Evolutionary conservation across 2,888 invertebrate species (phyloP).

Genomic region (Stictocephala bisonia): DNA sequence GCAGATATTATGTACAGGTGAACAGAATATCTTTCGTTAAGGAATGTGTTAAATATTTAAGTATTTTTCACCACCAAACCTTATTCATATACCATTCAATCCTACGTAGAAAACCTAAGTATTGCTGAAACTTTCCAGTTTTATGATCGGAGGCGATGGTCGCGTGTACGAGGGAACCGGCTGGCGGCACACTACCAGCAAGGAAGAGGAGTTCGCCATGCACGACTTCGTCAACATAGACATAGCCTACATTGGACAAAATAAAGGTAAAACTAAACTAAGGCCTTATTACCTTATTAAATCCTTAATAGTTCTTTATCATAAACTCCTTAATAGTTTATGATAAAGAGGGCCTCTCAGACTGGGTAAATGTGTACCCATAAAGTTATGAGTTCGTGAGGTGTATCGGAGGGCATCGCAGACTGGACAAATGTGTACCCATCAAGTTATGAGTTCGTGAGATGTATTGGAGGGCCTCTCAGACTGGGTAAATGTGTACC

Average conservation of each 20-base stretch:
- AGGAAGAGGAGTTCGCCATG: background rate
- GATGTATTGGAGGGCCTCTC: background rate
- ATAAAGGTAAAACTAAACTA: background rate
- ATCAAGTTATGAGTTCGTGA: background rate
- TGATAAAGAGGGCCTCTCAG: background rate
- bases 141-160: background rate
- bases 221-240: conserved; percentile 10
- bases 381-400: background rate
- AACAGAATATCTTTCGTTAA: too few species aligned
- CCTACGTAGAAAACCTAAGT: too few species aligned
- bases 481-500: background rate
- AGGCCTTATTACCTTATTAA: too few species aligned
- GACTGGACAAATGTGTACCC: background rate
- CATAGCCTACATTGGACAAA: background rate
- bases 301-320: background rate
- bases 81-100: too few species aligned
- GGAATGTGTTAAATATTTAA: too few species aligned
- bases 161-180: conserved; percentile 2
- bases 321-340: background rate
- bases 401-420: background rate
- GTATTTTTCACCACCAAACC: too few species aligned
- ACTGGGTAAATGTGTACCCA: background rate
- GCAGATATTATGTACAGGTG: conserved; percentile 9
- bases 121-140: too few species aligned
- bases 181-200: background rate